Base-by-base conservation (phyloP, 2,888 invertebrate species). In the Volucella inflata region DNA sequence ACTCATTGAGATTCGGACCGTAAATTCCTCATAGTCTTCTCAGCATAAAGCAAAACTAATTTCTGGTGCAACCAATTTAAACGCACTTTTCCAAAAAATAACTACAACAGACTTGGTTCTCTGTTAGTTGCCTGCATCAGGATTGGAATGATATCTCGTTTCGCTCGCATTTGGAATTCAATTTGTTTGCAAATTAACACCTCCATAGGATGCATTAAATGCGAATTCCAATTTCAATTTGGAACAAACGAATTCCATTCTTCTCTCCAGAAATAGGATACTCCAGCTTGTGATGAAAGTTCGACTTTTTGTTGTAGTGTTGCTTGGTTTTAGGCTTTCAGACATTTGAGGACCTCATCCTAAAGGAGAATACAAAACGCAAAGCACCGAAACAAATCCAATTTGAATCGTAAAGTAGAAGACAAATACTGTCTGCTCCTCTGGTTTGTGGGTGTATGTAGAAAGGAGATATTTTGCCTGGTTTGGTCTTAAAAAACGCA, bases 111-210 rank as follows among this genome's bases (percentile, higher is more conserved):
- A 40, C 46, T 17, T 46, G 30, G 30, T 30, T 30, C 48, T 38
- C 16, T 14, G 42, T 11, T 14, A 8, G 10, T 17, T 36, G 38
- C 12, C 40, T 40, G n/a, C 40, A 38, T 55, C 55, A 36, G 38
- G 6, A 21, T 6, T 40, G 50, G 36, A 12, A 38, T 55, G 67
- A 62, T 62, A 57, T 79, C 48, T 53, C 38, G 48, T 75, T 79
- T 42, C 46, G 79, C 75, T 80, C 71, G 36, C 76, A 85, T 85
- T 80, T 76, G 71, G 80, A 80, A 85, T 85, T 85, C 84, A 85
- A 85, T 85, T 85, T 85, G 84, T 71, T 85, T 85, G 84, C 84
- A 85, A 85, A 85, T 85, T 85, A 85, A 85, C 84, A 85, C 84
- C 84, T 85, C 76, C 76, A 71, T 71, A 80, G 80, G 76, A 71